Conservation (phyloP, 53 echinoderm and acorn worm species). For the Zoroaster sp. region DNA sequence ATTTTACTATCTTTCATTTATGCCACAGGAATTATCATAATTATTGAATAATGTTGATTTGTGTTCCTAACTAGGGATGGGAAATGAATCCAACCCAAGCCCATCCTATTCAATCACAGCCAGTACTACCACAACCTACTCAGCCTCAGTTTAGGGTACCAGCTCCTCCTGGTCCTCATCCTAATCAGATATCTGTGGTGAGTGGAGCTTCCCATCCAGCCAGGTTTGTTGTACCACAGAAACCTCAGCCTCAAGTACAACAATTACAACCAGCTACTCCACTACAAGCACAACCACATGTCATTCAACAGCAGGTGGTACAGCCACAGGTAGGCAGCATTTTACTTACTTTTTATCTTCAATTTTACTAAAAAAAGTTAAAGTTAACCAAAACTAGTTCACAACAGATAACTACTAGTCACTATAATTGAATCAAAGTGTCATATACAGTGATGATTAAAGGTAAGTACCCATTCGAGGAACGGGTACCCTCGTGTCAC, state of each 20-base stretch:
- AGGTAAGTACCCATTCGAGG: too few relatives aligned
- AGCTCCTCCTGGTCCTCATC: slow-evolving; percentile 24
- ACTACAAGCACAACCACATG: slow-evolving; percentile 25
- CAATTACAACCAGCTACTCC: slow-evolving; percentile 12
- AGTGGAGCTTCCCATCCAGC: neutral
- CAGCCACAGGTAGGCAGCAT: slow-evolving; percentile 37
- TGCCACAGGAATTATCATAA: too few relatives aligned
- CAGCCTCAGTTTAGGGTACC: slow-evolving; percentile 57
- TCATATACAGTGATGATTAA: too few relatives aligned
- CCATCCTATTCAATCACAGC: neutral
- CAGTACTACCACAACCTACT: slow-evolving; percentile 33
- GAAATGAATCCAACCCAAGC: slow-evolving; percentile 13
- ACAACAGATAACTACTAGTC: too few relatives aligned
- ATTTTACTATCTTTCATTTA: too few relatives aligned
- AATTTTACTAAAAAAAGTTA: too few relatives aligned
- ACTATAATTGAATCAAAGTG: too few relatives aligned
- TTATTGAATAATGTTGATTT: neutral
- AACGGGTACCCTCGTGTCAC: too few relatives aligned
- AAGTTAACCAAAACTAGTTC: too few relatives aligned
- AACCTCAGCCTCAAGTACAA: neutral
- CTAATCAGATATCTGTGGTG: slow-evolving; percentile 44
- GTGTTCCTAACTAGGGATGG: neutral
- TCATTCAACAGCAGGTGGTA: slow-evolving; percentile 42
- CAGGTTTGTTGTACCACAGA: slow-evolving; percentile 20
- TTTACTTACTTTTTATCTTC: too few relatives aligned